Evolutionary conservation across 2,888 invertebrate genomes (phyloP).

Genomic region (Volucella zonaria): DNA sequence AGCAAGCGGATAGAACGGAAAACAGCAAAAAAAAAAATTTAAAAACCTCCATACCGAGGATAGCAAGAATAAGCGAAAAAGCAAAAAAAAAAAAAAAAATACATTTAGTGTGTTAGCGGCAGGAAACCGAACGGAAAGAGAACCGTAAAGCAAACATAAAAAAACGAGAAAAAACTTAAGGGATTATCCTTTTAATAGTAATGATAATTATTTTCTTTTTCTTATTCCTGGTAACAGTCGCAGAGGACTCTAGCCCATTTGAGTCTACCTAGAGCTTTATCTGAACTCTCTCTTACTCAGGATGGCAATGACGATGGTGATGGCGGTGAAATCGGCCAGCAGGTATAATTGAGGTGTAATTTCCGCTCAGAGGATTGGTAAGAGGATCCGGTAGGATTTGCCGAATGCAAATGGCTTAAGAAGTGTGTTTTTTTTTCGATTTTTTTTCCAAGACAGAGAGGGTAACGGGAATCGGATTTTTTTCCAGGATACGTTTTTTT

Average conservation of each 20-base stretch:
- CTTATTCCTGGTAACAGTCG: slow-evolving; percentile 34
- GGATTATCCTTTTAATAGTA: slow-evolving; percentile 74
- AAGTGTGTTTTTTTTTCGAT: slow-evolving; percentile 46
- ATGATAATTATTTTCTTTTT: slow-evolving; percentile 73
- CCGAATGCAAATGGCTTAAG: slow-evolving; percentile 72
- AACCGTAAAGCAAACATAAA: slow-evolving; percentile 69
- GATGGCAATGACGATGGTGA: background rate
- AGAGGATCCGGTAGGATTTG: slow-evolving; percentile 73
- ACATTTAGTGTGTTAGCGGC: slow-evolving; percentile 61
- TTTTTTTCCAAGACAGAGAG: background rate
- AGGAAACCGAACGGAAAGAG: slow-evolving; percentile 71
- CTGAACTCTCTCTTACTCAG: slow-evolving; percentile 34
- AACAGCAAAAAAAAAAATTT: slow-evolving; percentile 34
- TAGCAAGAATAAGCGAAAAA: slow-evolving; percentile 9
- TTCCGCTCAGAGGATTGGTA: slow-evolving; percentile 74
- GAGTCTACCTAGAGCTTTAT: slow-evolving; percentile 43
- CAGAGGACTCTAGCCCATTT: slow-evolving; percentile 12
- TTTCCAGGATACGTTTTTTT: slow-evolving; percentile 41
- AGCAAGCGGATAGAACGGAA: slow-evolving; percentile 20
- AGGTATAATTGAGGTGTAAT: slow-evolving; percentile 74
- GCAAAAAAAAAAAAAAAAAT: slow-evolving; percentile 40
- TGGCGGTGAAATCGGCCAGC: slow-evolving; percentile 69
- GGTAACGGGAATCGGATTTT: background rate
- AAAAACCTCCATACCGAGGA: slow-evolving; percentile 8
- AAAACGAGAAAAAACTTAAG: slow-evolving; percentile 59